A percentile compares a stretch with the other conserved stretches of the same genome.
Conservation (phyloP, 2,113 vertebrate genomes). For the Lichenostomus cassidix region DNA sequence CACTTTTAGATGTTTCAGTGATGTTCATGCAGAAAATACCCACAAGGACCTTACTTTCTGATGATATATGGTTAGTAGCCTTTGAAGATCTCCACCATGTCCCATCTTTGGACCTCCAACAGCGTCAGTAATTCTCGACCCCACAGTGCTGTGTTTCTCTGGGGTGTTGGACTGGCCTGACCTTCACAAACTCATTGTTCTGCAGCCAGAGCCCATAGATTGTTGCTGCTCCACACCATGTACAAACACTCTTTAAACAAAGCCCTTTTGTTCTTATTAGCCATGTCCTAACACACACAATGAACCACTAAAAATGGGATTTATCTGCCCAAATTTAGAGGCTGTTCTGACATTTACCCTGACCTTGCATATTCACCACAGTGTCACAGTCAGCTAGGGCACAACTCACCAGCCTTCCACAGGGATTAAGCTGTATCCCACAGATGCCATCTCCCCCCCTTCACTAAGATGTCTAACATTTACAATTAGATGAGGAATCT, state of each 20-base stretch:
- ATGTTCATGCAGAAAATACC: neutral
- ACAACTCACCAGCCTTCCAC: neutral
- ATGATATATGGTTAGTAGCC: neutral
- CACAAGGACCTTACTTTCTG: neutral
- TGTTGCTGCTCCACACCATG: neutral
- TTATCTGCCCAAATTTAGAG: neutral
- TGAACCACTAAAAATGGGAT: neutral
- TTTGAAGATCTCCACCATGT: neutral
- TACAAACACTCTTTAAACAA: neutral
- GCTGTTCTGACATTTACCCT: neutral
- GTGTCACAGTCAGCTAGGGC: neutral
- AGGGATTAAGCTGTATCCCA: neutral
- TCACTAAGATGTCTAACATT: neutral
- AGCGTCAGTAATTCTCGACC: fast-evolving
- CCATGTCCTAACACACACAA: neutral
- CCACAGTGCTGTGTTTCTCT: neutral
- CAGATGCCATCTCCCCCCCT: neutral
- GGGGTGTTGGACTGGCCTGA: neutral
- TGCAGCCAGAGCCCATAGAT: neutral
- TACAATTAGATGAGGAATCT: neutral
- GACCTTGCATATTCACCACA: neutral
- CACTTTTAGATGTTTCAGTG: neutral
- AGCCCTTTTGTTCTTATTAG: neutral
- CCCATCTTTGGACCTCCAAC: neutral
- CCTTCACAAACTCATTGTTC: slow-evolving; percentile 19